Base-by-base conservation (phyloP, 2,888 invertebrate genomes). In the Heliconius ismenius region DNA sequence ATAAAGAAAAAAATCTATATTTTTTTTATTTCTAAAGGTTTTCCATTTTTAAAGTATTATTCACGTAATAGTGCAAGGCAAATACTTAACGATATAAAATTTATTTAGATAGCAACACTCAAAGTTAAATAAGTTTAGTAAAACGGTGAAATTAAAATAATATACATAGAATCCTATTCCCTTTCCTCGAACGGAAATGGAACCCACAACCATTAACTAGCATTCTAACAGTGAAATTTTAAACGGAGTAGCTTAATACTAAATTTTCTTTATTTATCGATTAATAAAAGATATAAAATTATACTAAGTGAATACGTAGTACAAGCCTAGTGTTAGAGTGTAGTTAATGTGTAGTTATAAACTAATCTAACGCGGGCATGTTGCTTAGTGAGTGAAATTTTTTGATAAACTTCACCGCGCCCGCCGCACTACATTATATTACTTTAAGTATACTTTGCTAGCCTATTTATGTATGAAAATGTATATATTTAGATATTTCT, bases 341-440 rank as follows among this genome's bases (percentile, higher is more conserved):
- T 49, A 26, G 24, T 72, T 72, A 73, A 62, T 73, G 65, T 65
- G 36, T 65, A 73, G 60, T 73, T 73, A 73, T 73, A 62, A 73
- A 72, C 36, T 72, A 72, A 72, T 73, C 26, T 73, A 73, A 26
- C 62, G 73, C 62, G 73, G 73, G 39, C 60, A 73, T 39, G 73
- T 73, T 60, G 62, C 73, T 39, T 39, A 73, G 62, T 10, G 73
- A 32, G 21, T 24, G 60, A 73, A 73, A 60, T 73, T 73, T 62
- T 73, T 73, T 73, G 60, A 62, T 60, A 72, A 60, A 72, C n/a
- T 58, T 24, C 72, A 72, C 36, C 60, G 60, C 58, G 24, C 72
- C 15, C 72, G 39, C 72, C 72, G 36, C 60, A 60, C 36, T 72
- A n/a, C 36, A 60, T 58, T 24, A 39, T 60, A 60, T 72, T 62